Conservation (phyloP, 2,888 invertebrate genomes). For the Disparrhopalites patrizii region DNA sequence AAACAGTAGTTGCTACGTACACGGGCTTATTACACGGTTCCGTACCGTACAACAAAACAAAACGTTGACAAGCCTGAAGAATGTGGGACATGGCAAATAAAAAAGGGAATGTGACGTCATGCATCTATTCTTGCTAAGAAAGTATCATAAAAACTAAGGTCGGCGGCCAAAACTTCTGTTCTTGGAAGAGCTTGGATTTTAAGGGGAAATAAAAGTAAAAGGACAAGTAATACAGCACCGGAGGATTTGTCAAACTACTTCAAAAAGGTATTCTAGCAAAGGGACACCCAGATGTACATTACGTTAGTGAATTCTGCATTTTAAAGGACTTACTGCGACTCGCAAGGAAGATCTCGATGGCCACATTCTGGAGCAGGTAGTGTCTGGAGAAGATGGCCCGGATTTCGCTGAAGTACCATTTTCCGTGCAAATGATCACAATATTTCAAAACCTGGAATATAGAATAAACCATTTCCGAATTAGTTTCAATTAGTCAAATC, state of each 20-base stretch:
- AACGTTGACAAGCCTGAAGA: too few species aligned
- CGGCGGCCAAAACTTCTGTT: too few species aligned
- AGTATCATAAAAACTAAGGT: too few species aligned
- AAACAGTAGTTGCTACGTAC: too few species aligned
- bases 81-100: too few species aligned
- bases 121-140: too few species aligned
- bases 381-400: conserved; percentile 96
- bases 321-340: conserved; percentile 81
- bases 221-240: not conserved
- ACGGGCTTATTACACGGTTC: too few species aligned
- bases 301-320: not conserved
- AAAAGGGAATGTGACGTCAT: too few species aligned
- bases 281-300: not conserved
- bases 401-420: conserved; percentile 99
- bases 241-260: not conserved
- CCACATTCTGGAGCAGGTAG: conserved; percentile 93
- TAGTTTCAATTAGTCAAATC: too few species aligned
- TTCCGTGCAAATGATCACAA: conserved; percentile 97
- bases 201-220: not conserved
- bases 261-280: not conserved
- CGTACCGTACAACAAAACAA: too few species aligned
- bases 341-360: conserved; percentile 97
- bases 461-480: too few species aligned
- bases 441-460: conserved; percentile 84
- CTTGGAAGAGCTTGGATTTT: too few species aligned